These are phyloP conservation scores for Drosophila rellima DNA, from an alignment of 2,888 invertebrate genomes.

Conservation along the genomic window DNA sequence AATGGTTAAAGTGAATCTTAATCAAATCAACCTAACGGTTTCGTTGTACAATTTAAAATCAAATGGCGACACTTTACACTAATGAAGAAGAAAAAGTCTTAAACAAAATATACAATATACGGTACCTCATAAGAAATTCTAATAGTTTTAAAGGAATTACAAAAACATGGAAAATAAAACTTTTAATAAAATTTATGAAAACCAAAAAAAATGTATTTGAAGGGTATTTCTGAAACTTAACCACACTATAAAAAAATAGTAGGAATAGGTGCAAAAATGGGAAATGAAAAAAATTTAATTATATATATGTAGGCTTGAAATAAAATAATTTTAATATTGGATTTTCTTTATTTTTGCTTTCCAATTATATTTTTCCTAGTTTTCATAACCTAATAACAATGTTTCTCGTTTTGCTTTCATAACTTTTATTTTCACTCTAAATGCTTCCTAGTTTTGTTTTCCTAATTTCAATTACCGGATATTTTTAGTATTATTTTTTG, in stretches of 20 bases:
- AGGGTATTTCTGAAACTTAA: too few species aligned
- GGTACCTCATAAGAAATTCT: neutral
- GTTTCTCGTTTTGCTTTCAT: neutral
- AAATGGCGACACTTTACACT: slow-evolving; percentile 71
- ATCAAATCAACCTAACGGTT: slow-evolving; percentile 31
- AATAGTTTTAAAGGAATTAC: neutral
- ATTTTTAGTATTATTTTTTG: neutral
- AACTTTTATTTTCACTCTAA: neutral
- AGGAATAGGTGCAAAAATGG: too few species aligned
- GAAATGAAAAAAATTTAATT: too few species aligned
- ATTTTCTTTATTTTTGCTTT: neutral
- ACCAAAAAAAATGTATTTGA: neutral
- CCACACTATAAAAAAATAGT: too few species aligned
- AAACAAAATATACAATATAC: slow-evolving; percentile 51
- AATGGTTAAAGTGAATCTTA: slow-evolving; percentile 20
- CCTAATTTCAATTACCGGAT: neutral
- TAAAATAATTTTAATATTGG: too few species aligned
- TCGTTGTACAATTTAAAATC: slow-evolving; percentile 70
- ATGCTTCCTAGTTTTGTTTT: neutral
- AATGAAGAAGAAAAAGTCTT: slow-evolving; percentile 39
- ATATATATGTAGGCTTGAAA: too few species aligned
- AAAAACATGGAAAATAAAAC: neutral
- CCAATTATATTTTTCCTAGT: neutral
- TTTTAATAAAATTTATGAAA: neutral
- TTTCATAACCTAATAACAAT: neutral